Percentiles rank a stretch among this genome's conserved stretches.
phyloP scores from a whole-genome alignment of 2,888 invertebrate genomes.

The Poecilus cupreus region DNA sequence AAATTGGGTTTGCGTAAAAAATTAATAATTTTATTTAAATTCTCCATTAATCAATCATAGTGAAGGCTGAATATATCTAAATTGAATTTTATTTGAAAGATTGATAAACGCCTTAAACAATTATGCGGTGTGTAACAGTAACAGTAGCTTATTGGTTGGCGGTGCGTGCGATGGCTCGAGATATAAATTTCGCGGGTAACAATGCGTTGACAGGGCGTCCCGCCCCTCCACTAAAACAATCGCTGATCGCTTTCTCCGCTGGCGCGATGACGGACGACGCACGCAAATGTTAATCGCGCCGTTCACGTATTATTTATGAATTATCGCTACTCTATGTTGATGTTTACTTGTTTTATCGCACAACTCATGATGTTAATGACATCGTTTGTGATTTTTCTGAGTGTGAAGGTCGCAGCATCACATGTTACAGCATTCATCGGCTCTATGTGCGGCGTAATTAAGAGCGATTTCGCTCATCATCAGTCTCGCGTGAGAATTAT shows the following conservation, averaged over 20 bases:
- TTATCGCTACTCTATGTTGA: constrained; percentile 31
- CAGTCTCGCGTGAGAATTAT: constrained; percentile 26
- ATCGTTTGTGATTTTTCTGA: constrained; percentile 42
- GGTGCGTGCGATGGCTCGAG: constrained; percentile 9
- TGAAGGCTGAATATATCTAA: not conserved
- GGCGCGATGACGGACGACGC: constrained; percentile 19
- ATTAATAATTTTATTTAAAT: constrained; percentile 6
- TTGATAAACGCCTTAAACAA: constrained; percentile 27
- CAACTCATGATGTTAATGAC: constrained; percentile 47
- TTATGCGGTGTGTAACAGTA: not conserved
- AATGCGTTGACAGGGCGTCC: constrained; percentile 23
- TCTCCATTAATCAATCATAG: not conserved
- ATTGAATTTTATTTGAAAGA: constrained; percentile 27
- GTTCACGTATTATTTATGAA: constrained; percentile 9
- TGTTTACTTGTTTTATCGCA: constrained; percentile 42
- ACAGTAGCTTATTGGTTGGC: not conserved
- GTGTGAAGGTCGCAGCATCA: constrained; percentile 34
- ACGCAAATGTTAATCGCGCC: constrained; percentile 1
- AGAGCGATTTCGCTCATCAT: constrained; percentile 2
- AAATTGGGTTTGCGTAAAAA: not conserved
- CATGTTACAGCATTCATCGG: not conserved
- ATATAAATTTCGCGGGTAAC: constrained; percentile 40
- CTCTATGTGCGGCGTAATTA: constrained; percentile 11
- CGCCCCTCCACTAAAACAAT: constrained; percentile 36
- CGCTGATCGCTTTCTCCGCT: constrained; percentile 24